Conservation (phyloP, 2,888 invertebrate genomes). For the Malachius bipustulatus region DNA sequence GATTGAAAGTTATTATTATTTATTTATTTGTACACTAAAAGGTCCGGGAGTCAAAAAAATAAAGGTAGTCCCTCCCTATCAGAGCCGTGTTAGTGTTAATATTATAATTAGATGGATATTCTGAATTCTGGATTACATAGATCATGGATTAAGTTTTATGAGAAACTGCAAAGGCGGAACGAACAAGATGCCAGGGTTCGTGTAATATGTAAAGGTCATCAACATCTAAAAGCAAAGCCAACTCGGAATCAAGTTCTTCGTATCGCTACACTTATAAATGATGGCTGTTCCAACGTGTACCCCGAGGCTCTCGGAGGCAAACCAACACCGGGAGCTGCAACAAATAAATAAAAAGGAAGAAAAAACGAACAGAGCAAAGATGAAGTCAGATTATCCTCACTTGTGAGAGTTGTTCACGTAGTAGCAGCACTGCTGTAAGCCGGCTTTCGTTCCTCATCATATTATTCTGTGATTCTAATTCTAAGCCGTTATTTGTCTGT, state of each 20-base stretch:
- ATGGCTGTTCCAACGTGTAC: conserved; percentile 33
- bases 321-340: conserved; percentile 37
- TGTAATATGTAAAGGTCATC: conserved; percentile 35
- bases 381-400: conserved; percentile 36
- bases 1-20: too few species aligned
- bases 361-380: conserved; percentile 35
- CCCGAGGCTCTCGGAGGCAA: conserved; percentile 33
- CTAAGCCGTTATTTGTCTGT: too few species aligned
- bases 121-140: too few species aligned
- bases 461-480: too few species aligned
- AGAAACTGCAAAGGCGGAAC: too few species aligned
- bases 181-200: conserved; percentile 24
- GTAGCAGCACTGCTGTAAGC: neutral
- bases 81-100: too few species aligned
- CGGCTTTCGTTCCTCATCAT: too few species aligned
- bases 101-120: too few species aligned
- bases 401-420: conserved; percentile 19
- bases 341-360: conserved; percentile 35
- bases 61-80: too few species aligned
- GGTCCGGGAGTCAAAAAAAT: too few species aligned
- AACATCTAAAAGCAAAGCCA: conserved; percentile 36
- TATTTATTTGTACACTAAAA: too few species aligned
- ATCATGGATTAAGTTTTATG: too few species aligned
- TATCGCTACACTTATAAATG: conserved; percentile 37
- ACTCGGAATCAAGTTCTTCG: conserved; percentile 36